A percentile compares a stretch with the other conserved stretches of the same genome.
These are phyloP conservation scores for Trissolcus basalis DNA, from an alignment of 1,140 invertebrate genomes.

Conservation along the genomic window DNA sequence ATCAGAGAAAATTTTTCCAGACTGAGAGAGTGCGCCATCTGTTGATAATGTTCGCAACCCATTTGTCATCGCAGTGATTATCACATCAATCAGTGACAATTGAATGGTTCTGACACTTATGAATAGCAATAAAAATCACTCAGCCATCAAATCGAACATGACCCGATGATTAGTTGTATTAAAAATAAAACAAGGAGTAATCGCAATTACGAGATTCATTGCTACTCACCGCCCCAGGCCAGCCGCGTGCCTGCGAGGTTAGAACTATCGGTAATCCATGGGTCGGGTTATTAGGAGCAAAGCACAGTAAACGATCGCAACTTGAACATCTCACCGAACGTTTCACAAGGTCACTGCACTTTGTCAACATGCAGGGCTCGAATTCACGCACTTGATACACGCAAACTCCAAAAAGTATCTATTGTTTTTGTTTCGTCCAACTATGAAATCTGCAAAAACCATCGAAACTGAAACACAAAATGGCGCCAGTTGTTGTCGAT, in stretches of 20 bases:
- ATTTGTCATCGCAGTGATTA: constrained; percentile 4
- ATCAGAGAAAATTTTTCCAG: background rate
- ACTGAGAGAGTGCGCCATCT: constrained; percentile 8
- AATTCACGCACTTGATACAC: constrained; percentile 22
- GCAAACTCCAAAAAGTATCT: constrained; percentile 25
- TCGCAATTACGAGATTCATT: background rate
- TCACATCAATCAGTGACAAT: constrained; percentile 39
- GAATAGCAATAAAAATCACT: constrained; percentile 1
- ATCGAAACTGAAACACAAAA: constrained; percentile 46
- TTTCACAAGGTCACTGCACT: constrained; percentile 19
- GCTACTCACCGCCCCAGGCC: constrained; percentile 17
- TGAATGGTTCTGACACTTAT: constrained; percentile 33
- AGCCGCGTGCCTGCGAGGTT: constrained; percentile 29
- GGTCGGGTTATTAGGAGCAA: constrained; percentile 26
- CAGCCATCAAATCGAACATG: background rate
- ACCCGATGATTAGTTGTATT: no score
- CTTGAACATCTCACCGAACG: constrained; percentile 13
- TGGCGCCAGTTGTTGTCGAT: constrained; percentile 43
- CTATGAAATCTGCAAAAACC: constrained; percentile 46
- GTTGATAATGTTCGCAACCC: background rate
- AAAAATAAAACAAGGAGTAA: background rate
- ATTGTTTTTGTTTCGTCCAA: constrained; percentile 51
- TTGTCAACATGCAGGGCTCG: background rate
- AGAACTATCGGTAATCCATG: constrained; percentile 49
- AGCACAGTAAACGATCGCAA: constrained; percentile 11